phyloP scores from a whole-genome alignment of 2,797 vertebrate species.

The Telmatherina bonti region DNA sequence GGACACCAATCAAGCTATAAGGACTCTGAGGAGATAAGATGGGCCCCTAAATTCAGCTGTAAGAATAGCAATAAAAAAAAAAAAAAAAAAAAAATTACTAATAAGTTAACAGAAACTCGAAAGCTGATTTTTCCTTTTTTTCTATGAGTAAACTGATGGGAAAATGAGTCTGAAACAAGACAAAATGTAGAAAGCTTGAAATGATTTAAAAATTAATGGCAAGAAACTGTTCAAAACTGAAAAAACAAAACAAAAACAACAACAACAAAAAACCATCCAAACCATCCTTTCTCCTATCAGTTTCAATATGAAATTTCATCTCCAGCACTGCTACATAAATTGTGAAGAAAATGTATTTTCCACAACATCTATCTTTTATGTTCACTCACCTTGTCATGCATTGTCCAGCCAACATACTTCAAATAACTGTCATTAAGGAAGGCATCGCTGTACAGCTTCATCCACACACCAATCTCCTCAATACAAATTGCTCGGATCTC shows the following conservation, averaged over 20 bases:
- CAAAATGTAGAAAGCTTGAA: neutral
- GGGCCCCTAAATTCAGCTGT: neutral
- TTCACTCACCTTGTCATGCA: slow-evolving; percentile 92
- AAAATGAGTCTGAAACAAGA: neutral
- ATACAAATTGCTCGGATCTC: slow-evolving; percentile 96
- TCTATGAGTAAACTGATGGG: neutral
- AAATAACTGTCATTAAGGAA: slow-evolving; percentile 97
- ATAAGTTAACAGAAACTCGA: too few relatives aligned
- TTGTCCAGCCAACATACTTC: slow-evolving; percentile 96
- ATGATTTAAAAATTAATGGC: neutral
- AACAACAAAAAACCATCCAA: too few relatives aligned
- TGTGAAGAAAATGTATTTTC: neutral
- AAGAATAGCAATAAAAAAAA: too few relatives aligned
- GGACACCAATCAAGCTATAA: neutral
- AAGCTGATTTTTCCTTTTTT: too few relatives aligned
- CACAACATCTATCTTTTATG: neutral
- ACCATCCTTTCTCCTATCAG: neutral
- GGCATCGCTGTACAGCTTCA: slow-evolving; percentile 96
- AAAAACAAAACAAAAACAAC: too few relatives aligned
- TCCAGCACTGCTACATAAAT: neutral
- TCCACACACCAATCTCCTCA: slow-evolving; percentile 96
- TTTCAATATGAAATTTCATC: neutral
- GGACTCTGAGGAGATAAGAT: too few relatives aligned
- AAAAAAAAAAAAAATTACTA: too few relatives aligned
- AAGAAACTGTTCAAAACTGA: neutral